Evolutionary conservation across 2,113 vertebrate genomes (phyloP).

Genomic region (Hoplias malabaricus): DNA sequence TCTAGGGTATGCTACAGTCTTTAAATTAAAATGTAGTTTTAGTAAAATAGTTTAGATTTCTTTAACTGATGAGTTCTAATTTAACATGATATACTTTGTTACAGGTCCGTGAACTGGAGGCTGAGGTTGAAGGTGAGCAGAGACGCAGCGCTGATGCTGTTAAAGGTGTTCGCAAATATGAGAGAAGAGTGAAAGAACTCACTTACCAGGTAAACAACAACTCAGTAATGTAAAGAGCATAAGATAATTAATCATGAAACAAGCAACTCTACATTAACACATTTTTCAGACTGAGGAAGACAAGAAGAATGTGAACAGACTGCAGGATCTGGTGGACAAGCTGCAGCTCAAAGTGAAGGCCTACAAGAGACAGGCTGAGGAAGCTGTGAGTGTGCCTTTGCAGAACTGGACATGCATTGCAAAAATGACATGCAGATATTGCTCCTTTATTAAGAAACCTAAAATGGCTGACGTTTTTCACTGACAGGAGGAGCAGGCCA

Average conservation of each 20-base stretch:
- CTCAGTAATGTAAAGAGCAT: not conserved
- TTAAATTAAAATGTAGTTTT: not conserved
- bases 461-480: not conserved
- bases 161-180: constrained; percentile 55
- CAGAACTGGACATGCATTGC: not conserved
- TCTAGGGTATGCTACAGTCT: constrained; percentile 65
- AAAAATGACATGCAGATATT: not conserved
- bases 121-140: constrained; percentile 80
- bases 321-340: constrained; percentile 79
- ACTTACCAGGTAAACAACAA: constrained; percentile 44
- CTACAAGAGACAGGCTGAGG: constrained; percentile 75
- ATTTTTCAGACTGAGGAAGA: constrained; percentile 3
- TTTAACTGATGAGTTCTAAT: not conserved
- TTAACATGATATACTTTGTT: not conserved
- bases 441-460: not conserved
- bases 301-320: constrained; percentile 70
- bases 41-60: constrained; percentile 57
- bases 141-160: constrained; percentile 68
- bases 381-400: constrained; percentile 62
- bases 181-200: constrained; percentile 52
- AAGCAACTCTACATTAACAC: not conserved
- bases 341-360: constrained; percentile 77
- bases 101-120: constrained; percentile 81
- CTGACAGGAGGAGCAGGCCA: constrained; percentile 69
- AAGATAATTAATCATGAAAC: not conserved